Evolutionary conservation across 2,113 vertebrate genomes (phyloP).

Genomic region (Pseudorhombus dupliciocellatus): DNA sequence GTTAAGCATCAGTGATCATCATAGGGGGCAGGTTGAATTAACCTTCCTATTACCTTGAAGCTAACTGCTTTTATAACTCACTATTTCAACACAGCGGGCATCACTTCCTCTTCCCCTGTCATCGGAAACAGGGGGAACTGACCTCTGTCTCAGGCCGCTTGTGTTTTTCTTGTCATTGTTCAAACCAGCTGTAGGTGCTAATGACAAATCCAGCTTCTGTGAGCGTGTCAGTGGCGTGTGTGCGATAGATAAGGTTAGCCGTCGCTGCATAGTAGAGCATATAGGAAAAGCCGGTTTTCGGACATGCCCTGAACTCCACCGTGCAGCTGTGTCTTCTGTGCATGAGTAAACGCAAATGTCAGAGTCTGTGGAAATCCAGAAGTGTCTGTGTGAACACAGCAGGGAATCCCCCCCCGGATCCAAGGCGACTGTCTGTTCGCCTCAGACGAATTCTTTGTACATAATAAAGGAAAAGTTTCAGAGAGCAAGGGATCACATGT

Average conservation of each 20-base stretch:
- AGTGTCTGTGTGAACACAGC: no score
- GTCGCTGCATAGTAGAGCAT: no score
- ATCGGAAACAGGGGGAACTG: not conserved
- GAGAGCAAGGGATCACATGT: not conserved
- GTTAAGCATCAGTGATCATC: conserved; percentile 80
- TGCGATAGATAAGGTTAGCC: no score
- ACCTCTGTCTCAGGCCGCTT: conserved; percentile 23
- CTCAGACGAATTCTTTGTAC: no score
- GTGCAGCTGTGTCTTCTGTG: no score
- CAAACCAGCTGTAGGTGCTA: not conserved
- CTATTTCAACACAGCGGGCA: conserved; percentile 53
- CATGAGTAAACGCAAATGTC: no score
- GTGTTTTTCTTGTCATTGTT: not conserved
- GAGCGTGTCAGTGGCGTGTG: no score
- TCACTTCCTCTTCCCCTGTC: conserved; percentile 43
- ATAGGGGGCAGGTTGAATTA: conserved; percentile 76
- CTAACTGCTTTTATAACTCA: conserved; percentile 70
- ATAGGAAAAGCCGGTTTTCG: no score
- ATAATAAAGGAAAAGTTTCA: no score
- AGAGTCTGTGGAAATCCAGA: not conserved
- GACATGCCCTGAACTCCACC: no score
- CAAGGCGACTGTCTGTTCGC: not conserved
- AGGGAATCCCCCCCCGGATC: no score
- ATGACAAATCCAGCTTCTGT: not conserved
- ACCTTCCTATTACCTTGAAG: conserved; percentile 81